A percentile compares a stretch with the other conserved stretches of the same genome.
Conservation (phyloP, 1,140 invertebrate genomes). For the Caenorhabditis brenneri region DNA sequence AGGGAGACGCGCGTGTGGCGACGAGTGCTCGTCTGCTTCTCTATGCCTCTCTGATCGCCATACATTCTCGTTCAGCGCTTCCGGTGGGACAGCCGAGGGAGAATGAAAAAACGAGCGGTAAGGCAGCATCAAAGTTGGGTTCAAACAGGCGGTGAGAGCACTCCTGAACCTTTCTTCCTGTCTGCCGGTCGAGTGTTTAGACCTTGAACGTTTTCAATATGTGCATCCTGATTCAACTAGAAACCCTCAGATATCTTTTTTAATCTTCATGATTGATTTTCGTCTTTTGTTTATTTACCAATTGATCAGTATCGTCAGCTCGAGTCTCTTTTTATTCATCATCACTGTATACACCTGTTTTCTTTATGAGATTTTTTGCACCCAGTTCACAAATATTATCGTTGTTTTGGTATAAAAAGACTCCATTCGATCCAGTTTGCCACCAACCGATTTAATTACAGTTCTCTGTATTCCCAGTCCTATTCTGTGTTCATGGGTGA, state of each 20-base stretch:
- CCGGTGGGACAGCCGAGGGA: background rate
- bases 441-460: no score
- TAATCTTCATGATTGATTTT: background rate
- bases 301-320: background rate
- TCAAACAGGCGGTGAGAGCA: constrained; percentile 26
- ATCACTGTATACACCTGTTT: background rate
- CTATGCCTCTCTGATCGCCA: background rate
- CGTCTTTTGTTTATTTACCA: background rate
- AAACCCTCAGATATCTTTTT: background rate
- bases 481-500: background rate
- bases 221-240: no score
- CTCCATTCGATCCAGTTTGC: background rate
- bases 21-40: constrained; percentile 37
- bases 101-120: background rate
- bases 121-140: constrained; percentile 11
- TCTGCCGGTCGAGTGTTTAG: constrained; percentile 28
- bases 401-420: background rate
- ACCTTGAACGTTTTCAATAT: background rate
- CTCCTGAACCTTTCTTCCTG: constrained; percentile 35
- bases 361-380: background rate
- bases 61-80: background rate
- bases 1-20: constrained; percentile 10
- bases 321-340: background rate
- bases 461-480: background rate
- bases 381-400: background rate